Percentiles rank a stretch among this genome's conserved stretches.
These are phyloP conservation scores for Acinonyx jubatus DNA, from an alignment of 2,113 vertebrate genomes.

Conservation along the genomic window DNA sequence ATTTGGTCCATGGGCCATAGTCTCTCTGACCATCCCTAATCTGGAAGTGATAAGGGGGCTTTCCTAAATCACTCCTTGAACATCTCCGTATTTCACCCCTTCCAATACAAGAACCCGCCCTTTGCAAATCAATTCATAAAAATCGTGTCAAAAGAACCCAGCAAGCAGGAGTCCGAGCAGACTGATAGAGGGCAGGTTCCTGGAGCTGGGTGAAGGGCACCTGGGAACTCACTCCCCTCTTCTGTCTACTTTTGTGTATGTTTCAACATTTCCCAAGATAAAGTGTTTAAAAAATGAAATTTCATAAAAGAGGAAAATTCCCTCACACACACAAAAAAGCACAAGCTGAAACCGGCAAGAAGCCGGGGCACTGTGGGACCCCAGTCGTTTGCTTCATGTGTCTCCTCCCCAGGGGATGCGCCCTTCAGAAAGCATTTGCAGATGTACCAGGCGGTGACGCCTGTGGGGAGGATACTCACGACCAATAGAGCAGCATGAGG, in stretches of 20 bases:
- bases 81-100: neutral
- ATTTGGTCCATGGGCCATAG: neutral
- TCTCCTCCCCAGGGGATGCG: fast-evolving
- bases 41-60: neutral
- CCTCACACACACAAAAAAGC: too few species aligned
- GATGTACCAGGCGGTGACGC: neutral
- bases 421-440: neutral
- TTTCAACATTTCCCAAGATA: neutral
- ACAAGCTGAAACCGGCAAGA: neutral
- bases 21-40: neutral
- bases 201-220: neutral
- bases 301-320: too few species aligned
- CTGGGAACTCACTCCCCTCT: fast-evolving
- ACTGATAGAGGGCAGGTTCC: fast-evolving
- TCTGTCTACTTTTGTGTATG: neutral
- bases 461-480: constrained; percentile 88
- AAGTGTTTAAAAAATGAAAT: neutral
- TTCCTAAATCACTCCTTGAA: neutral
- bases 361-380: neutral
- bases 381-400: too few species aligned
- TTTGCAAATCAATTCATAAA: neutral
- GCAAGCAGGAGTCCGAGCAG: fast-evolving
- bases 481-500: constrained; percentile 94
- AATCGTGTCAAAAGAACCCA: neutral
- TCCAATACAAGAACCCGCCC: neutral